Evolutionary conservation across 2,888 invertebrate species (phyloP), one percentile per base, ranked within the genome.

Genomic region (Drosophila mulleri): DNA sequence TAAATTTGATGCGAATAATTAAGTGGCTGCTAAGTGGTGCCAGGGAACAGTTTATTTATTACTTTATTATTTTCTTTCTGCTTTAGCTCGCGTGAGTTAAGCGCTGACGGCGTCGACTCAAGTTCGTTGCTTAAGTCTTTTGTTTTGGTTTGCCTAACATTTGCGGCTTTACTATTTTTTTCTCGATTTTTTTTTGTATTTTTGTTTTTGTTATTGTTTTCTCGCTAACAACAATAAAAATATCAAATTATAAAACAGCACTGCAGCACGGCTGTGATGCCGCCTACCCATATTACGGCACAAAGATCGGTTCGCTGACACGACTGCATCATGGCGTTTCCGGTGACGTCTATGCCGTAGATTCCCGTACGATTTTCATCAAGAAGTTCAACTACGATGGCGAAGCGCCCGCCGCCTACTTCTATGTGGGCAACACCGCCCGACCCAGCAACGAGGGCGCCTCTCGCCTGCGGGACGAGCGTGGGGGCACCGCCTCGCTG

Each of bases 301-400:
- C 95, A 93, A 95, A 95, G 91, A 93, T 98, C 77, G 97, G 97
- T 67, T 94, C 96, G 90, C 94, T 98, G 82, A 95, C 95, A 57
- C 95, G 96, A 93, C 94, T 97, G 81, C 96, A 97, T 93, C 98
- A 98, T 93, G 96, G 95, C 81, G 97, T 98, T 83, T 95, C 95
- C 78, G 98, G 98, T 12, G 95, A 95, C 89, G 97, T 98, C 62
- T 98, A 95, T 93, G 98, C 97, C 7, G 97, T 98, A 1, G 98
- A 98, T 93, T 96, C 97, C 58, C 94, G 97, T 88, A 98, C 98
- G 58, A 93, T 98, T 67, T 97, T 96, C 93, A 94, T 98, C 84
- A 96, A 97, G 92, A 96, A 96, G 93, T 97, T 98, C 93, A 96
- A 95, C 78, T 98, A 98, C 92, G 98, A 98, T 90, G 98, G 98